Evolutionary conservation across 2,797 vertebrate species (phyloP).

Genomic region (Premnoplex brunnescens): DNA sequence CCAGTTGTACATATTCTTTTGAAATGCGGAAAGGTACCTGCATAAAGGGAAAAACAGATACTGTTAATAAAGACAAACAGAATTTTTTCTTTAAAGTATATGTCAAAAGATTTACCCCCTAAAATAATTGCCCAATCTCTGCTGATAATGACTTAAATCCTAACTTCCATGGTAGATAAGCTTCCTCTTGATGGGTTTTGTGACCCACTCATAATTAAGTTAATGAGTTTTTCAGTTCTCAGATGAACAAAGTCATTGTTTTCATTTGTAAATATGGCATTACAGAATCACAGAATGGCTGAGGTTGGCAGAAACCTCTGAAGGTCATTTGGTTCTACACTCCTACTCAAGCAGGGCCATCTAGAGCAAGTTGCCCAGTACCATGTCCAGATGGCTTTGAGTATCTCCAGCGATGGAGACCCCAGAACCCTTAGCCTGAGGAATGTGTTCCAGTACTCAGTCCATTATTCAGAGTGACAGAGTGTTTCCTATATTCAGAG

Average conservation of each 20-base stretch:
- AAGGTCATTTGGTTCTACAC: not conserved
- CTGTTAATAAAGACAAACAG: not conserved
- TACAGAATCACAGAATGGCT: not conserved
- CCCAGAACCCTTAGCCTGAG: not conserved
- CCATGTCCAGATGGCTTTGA: not conserved
- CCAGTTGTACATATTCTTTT: not conserved
- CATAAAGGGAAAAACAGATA: not conserved
- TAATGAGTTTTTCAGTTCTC: not conserved
- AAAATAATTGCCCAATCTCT: not conserved
- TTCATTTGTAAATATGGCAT: not conserved
- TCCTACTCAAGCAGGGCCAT: not conserved
- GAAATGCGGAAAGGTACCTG: not conserved
- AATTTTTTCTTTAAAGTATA: not conserved
- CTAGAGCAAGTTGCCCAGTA: not conserved
- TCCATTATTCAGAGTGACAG: not conserved
- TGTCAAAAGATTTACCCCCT: not conserved
- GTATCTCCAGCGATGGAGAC: not conserved
- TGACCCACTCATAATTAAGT: not conserved
- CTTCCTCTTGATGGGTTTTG: not conserved
- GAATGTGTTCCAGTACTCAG: not conserved
- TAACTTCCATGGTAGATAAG: not conserved
- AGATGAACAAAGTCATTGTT: accelerated
- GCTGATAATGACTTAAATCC: not conserved
- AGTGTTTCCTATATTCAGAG: not conserved
- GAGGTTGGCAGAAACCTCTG: not conserved